Evolutionary conservation across 2,888 invertebrate genomes (phyloP).

Genomic region (Mimumesa dahlbomi): DNA sequence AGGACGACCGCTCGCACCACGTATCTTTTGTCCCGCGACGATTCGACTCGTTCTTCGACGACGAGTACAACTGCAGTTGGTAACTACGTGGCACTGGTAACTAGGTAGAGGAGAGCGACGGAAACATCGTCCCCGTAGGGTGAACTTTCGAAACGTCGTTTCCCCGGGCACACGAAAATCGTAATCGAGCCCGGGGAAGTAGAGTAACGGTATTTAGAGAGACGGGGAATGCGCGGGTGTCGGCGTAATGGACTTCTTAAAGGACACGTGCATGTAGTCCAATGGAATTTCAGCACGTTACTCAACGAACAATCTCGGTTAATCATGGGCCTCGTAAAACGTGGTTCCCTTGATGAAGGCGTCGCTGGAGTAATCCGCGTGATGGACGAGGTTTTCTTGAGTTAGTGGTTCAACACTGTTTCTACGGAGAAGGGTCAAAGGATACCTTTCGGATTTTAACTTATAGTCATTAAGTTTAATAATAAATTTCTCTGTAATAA

Average conservation of each 20-base stretch:
- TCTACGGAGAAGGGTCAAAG: too few relatives aligned
- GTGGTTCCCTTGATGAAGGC: neutral
- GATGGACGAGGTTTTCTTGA: too few relatives aligned
- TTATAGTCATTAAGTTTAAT: too few relatives aligned
- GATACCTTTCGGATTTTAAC: too few relatives aligned
- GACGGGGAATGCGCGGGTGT: neutral
- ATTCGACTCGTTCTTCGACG: too few relatives aligned
- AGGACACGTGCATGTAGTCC: neutral
- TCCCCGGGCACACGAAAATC: conserved; percentile 16
- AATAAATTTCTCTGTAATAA: too few relatives aligned
- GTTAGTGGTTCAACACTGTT: too few relatives aligned
- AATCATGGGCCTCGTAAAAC: conserved; percentile 11
- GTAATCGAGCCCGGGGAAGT: conserved; percentile 45
- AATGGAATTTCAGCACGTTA: conserved; percentile 35
- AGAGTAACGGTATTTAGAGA: conserved; percentile 42
- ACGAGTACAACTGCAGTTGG: neutral
- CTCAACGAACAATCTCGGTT: conserved; percentile 17
- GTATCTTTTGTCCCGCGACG: too few relatives aligned
- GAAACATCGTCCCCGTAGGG: conserved; percentile 11
- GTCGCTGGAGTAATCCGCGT: neutral
- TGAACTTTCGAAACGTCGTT: neutral
- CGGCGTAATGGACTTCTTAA: conserved; percentile 24
- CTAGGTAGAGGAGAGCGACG: neutral
- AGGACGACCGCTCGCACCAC: too few relatives aligned
- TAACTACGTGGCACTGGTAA: conserved; percentile 1